Conservation (phyloP, 2,888 invertebrate species). For the Nymphalis urticae region DNA sequence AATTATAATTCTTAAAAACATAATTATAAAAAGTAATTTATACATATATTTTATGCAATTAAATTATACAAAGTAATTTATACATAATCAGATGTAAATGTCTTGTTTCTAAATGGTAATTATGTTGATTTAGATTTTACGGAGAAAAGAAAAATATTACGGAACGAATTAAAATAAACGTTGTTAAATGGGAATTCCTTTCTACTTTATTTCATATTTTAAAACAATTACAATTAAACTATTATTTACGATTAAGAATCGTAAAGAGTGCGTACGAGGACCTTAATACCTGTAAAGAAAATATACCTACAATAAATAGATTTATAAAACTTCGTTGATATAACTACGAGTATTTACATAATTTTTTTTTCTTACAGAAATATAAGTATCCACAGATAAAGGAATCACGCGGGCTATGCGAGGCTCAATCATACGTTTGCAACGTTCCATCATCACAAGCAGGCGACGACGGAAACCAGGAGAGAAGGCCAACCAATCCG, state of each 20-base stretch:
- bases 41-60: too few relatives aligned
- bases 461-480: slow-evolving; percentile 60
- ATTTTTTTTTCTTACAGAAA: slow-evolving; percentile 50
- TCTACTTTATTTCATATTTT: background rate
- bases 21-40: too few relatives aligned
- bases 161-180: too few relatives aligned
- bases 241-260: slow-evolving; percentile 56
- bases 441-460: slow-evolving; percentile 59
- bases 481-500: slow-evolving; percentile 57
- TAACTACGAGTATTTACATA: background rate
- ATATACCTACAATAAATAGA: background rate
- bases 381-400: slow-evolving; percentile 67
- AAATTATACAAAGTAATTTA: too few relatives aligned
- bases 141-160: too few relatives aligned
- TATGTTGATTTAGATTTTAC: too few relatives aligned
- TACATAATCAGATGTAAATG: too few relatives aligned
- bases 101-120: too few relatives aligned
- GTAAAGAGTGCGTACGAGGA: slow-evolving; percentile 70
- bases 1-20: too few relatives aligned
- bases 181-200: too few relatives aligned
- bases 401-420: slow-evolving; percentile 63
- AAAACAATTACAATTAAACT: background rate
- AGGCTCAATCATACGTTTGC: slow-evolving; percentile 52
- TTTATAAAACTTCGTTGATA: background rate
- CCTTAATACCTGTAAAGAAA: slow-evolving; percentile 63